Base-by-base conservation (phyloP, 2,888 invertebrate genomes). In the Lasius fuliginosus region DNA sequence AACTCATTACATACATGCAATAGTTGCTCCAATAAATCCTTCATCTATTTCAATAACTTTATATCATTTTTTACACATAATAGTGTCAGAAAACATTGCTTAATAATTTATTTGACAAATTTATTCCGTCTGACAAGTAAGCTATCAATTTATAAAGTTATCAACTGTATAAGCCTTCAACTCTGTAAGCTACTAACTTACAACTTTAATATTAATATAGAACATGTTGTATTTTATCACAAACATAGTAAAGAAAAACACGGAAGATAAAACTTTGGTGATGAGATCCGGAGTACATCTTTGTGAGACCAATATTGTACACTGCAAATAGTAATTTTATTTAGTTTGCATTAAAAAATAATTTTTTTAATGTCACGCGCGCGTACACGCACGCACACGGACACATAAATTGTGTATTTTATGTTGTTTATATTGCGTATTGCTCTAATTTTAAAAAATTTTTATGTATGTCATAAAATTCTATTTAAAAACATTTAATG, bases 291-390 rank as follows among this genome's bases (percentile, higher is more conserved):
- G 15, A 64, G 75, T 64, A 27, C 5, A 15, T 49, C 23, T 49
- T 23, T 15, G 36, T n/a, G 33, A 49, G 4, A 75, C 11, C 23
- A 75, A 75, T 64, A 46, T 15, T n/a, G 49, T 64, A 9, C 49
- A 9, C 75, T 75, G 23, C 15, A 71, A 71, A n/a, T 8, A 62
- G 9, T 23, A 64, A 56, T 12, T 56, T 56, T 40, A 40, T 8
- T 11, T 23, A 9, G 3, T 46, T 18, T 12, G n/a, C n/a, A 36
- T 18, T 49, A 1, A 49, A 49, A 36, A 36, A 36, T 36, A 5
- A 36, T 36, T 36, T 5, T 36, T 36, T 36, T 36, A 36, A 36
- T 36, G 36, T 36, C 4, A 36, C 36, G 36, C 36, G 36, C 36
- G 36, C 30, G 1, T 33, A 33, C 30, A 33, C 1, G 1, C 30